Conservation (phyloP, 2,113 vertebrate species). For the Tachycineta bicolor region DNA sequence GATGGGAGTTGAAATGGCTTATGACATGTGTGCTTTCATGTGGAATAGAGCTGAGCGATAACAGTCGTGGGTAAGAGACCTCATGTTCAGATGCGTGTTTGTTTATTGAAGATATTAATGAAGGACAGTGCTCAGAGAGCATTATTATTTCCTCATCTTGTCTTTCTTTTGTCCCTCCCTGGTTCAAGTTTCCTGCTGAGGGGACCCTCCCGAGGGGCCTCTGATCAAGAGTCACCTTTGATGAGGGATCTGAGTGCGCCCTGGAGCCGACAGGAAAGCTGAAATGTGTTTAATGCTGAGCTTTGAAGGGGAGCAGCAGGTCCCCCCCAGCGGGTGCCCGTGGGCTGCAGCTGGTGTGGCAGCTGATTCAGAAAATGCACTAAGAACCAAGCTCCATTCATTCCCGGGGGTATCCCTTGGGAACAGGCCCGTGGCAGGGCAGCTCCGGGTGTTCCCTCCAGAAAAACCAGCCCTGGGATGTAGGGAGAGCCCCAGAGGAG, state of each 20-base stretch:
- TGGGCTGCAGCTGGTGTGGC: neutral
- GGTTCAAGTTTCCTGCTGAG: neutral
- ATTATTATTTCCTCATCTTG: constrained; percentile 22
- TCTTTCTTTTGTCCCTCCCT: constrained; percentile 33
- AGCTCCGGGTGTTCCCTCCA: neutral
- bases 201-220: neutral
- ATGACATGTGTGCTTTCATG: constrained; percentile 68
- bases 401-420: neutral
- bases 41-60: constrained; percentile 64
- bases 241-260: constrained; percentile 14
- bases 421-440: rapidly evolving
- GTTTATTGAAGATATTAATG: constrained; percentile 70
- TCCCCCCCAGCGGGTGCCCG: neutral
- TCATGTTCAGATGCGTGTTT: constrained; percentile 8
- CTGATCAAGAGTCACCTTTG: constrained; percentile 52
- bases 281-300: neutral
- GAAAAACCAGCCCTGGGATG: neutral
- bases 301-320: constrained; percentile 16
- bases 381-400: neutral
- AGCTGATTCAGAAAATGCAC: neutral
- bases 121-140: constrained; percentile 5
- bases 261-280: neutral
- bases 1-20: constrained; percentile 60
- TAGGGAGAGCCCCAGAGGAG: neutral
- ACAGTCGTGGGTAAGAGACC: constrained; percentile 8